phyloP scores from a whole-genome alignment of 2,888 invertebrate species.

The Zhuqinia jingwanae region DNA sequence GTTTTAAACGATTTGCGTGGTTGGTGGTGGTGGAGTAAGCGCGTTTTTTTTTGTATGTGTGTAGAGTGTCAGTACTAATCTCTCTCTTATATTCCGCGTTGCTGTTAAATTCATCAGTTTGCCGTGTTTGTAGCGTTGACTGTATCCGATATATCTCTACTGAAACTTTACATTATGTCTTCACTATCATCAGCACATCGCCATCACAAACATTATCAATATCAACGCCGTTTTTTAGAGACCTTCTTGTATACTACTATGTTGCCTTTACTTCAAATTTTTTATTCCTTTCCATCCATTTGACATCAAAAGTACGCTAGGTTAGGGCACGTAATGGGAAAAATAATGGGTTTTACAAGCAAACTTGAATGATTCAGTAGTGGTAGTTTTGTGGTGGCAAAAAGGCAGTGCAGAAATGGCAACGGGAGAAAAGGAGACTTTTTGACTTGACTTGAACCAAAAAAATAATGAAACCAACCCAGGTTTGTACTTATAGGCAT shows the following conservation, averaged over 20 bases:
- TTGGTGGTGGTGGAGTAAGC: neutral
- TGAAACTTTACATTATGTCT: too few species aligned
- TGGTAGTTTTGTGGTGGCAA: slow-evolving; percentile 38
- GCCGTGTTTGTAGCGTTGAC: too few species aligned
- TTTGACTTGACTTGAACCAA: neutral
- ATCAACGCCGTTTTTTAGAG: slow-evolving; percentile 25
- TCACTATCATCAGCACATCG: too few species aligned
- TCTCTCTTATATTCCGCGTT: neutral
- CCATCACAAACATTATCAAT: slow-evolving; percentile 31
- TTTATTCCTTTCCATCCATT: slow-evolving; percentile 15
- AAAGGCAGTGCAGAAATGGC: too few species aligned
- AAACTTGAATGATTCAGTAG: slow-evolving; percentile 60
- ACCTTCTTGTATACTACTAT: too few species aligned
- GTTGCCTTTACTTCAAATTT: neutral
- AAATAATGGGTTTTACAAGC: slow-evolving; percentile 60
- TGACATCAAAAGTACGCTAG: slow-evolving; percentile 52
- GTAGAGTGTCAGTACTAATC: slow-evolving; percentile 23
- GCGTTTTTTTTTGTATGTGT: slow-evolving; percentile 11
- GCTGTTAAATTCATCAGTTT: slow-evolving; percentile 44
- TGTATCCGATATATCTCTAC: neutral
- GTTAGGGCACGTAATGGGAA: slow-evolving; percentile 52
- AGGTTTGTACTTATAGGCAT: slow-evolving; percentile 14
- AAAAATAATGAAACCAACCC: neutral
- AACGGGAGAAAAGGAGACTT: slow-evolving; percentile 32
- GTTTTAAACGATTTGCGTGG: slow-evolving; percentile 58